A percentile compares a stretch with the other conserved stretches of the same genome.
phyloP scores from a whole-genome alignment of 2,888 invertebrate species.

The Acronicta aceris region DNA sequence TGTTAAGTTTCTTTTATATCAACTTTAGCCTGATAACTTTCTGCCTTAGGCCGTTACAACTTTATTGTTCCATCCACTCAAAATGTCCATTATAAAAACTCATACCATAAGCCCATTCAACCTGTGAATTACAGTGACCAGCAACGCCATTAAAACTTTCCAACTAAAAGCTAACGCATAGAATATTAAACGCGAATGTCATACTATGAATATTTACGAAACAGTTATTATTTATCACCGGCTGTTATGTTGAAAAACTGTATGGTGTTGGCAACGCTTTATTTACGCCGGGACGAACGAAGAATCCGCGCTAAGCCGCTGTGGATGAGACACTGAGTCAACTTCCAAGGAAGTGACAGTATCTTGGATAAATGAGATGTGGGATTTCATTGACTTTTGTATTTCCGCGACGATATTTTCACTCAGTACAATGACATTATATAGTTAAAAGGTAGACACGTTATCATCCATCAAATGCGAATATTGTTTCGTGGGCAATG shows the following conservation, averaged over 20 bases:
- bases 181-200: conserved; percentile 50
- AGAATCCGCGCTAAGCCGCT: conserved; percentile 46
- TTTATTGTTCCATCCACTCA: conserved; percentile 2
- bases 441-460: no score
- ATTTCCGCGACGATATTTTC: conserved; percentile 27
- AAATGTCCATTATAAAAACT: conserved; percentile 1
- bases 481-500: no score
- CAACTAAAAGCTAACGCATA: conserved; percentile 33
- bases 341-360: conserved; percentile 45
- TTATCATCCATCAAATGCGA: no score
- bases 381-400: conserved; percentile 26
- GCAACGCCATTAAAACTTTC: conserved; percentile 50
- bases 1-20: no score
- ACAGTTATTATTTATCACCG: conserved; percentile 51
- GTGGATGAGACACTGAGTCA: conserved; percentile 35
- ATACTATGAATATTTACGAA: conserved; percentile 48
- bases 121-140: conserved; percentile 29
- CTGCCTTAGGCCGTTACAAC: background rate
- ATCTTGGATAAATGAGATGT: conserved; percentile 32
- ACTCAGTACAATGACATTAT: background rate
- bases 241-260: conserved; percentile 54
- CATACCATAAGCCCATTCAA: conserved; percentile 8
- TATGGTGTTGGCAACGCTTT: conserved; percentile 55
- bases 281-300: conserved; percentile 44
- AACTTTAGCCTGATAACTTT: background rate